Evolutionary conservation across 2,113 vertebrate species (phyloP), one percentile per base, ranked within the genome.

Genomic region (Ceyx melanurus): DNA sequence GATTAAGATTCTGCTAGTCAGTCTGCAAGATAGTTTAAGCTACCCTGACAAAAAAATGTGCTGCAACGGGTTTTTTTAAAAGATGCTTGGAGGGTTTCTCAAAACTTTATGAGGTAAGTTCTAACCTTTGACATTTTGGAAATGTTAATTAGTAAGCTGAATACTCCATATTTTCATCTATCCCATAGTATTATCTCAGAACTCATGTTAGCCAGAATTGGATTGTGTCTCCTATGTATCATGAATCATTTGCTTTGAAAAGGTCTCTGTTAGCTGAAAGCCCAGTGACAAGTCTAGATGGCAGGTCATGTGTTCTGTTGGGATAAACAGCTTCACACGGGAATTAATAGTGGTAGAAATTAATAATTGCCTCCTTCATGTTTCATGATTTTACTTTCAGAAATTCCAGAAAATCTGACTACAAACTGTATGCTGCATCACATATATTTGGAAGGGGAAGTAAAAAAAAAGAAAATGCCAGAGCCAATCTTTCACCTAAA

Each of bases 131-230:
- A 73, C 90, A 76, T 83, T 78, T 33, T 53, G 51, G 92, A 92
- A 96, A 94, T 93, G 72, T 57, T 91, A 92, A 93, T 93, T 84
- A 79, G 60, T 67, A 90, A 88, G 37, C 21, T 3, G 76, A 67
- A 61, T 85, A n/a, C 46, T 85, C 65, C 60, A 56, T 31, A 11
- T 60, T 70, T 67, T 17, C 76, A 48, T 90, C 93, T 94, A 67
- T 77, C 82, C 81, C 57, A 29, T 57, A 75, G 70, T 45, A 22
- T 83, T 76, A 75, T 89, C 81, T 87, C 67, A 79, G 82, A 82
- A 89, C 26, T 81, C 84, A 43, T 56, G 80, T 75, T 77, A 84
- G 31, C 43, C 88, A 58, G 58, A 93, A 92, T 26, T 88, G 85
- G 72, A 84, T 87, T 76, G 68, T 92, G 75, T 79, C 62, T 92